Base-by-base conservation (phyloP, 2,113 vertebrate species). In the Oreocharis arfaki region DNA sequence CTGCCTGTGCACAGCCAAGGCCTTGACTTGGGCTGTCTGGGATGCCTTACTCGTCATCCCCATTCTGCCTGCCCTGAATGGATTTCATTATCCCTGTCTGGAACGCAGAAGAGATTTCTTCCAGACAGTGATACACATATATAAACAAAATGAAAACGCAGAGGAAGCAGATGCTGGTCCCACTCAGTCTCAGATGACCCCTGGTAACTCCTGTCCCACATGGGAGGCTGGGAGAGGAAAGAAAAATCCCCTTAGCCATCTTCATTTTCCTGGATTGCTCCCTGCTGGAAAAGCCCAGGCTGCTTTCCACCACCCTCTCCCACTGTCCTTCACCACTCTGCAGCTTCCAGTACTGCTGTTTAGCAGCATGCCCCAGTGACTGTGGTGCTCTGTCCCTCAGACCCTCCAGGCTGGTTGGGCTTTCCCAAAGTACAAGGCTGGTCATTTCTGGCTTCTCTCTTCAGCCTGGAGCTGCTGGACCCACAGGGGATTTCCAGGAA, bases 401-500 rank as follows among this genome's bases (percentile, higher is more conserved):
- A 33, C 16, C 20, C 35, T 5, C 1, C 27, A 55, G 42, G 28
- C 37, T 41, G 28, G 11, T 4, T 81, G 33, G 47, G n/a, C 52
- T 91, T 55, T 91, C 56, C 56, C 4, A 28, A 49, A 63, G 28
- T 7, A 3, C n/a, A 52, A 20, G 1, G 0, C 7, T 64, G 52
- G 63, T 70, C 33, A 55, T 50, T 88, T 88, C 86, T 81, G 49
- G 7, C 24, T 88, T 37, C 46, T 8, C 5, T 59, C 27, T 50
- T 13, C 39, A 70, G 39, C 8, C 20, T 8, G 2, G 35, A 59
- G 22, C 70, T 84, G 53, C 49, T 87, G 35, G 20, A 88, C 10
- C 28, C 28, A 28, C 2, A 13, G 96, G 86, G 89, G 60, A 81
- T 96, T 96, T 97, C 91, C 95, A 81, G 68, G 17, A 89, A 86